Conservation (phyloP, 2,888 invertebrate species). For the Euzophera pinguis region DNA sequence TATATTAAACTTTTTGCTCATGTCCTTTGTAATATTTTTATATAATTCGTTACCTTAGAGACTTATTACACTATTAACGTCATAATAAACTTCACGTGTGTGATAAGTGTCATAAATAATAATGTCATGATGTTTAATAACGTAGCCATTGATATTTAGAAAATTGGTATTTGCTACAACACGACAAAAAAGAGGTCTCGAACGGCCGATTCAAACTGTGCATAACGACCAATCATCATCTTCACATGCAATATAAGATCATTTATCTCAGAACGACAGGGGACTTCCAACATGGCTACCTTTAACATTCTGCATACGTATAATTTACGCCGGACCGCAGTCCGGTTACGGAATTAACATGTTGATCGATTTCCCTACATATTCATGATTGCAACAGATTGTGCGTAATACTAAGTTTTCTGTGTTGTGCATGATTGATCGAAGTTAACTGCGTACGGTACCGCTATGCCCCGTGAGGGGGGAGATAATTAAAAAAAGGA, state of each 20-base stretch:
- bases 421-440: conserved; percentile 24
- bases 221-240: conserved; percentile 1
- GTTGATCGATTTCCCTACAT: conserved; percentile 49
- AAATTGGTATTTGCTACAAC: neutral
- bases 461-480: neutral
- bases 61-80: neutral
- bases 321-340: conserved; percentile 32
- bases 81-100: neutral
- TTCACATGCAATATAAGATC: conserved; percentile 1
- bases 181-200: neutral
- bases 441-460: conserved; percentile 17
- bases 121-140: neutral
- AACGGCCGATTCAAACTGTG: neutral
- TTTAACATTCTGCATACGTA: conserved; percentile 22
- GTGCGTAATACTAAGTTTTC: conserved; percentile 22
- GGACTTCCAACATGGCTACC: conserved; percentile 17
- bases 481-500: neutral
- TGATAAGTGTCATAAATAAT: neutral
- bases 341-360: conserved; percentile 42
- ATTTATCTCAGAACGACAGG: conserved; percentile 10
- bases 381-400: conserved; percentile 36
- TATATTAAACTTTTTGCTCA: neutral
- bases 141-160: neutral
- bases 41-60: neutral
- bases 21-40: neutral